A percentile compares a stretch with the other conserved stretches of the same genome.
Conservation (phyloP, 2,113 vertebrate genomes). For the Amphiprion ocellaris region DNA sequence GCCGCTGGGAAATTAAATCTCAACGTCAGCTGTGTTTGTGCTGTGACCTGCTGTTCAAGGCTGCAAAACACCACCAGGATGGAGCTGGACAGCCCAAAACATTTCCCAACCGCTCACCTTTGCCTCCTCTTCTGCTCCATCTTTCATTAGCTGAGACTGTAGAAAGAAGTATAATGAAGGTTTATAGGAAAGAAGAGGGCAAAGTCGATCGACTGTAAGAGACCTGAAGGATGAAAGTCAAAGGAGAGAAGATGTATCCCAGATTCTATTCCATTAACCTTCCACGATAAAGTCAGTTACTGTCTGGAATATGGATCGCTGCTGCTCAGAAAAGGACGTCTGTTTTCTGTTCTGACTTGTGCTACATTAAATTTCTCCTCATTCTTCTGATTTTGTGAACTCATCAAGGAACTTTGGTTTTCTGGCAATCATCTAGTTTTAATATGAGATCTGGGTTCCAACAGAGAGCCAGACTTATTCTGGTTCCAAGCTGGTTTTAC, state of each 20-base stretch:
- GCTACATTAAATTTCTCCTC: too few species aligned
- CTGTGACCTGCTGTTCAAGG: slow-evolving; percentile 25
- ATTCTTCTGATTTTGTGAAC: too few species aligned
- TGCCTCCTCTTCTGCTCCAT: not conserved
- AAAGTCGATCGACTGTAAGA: not conserved
- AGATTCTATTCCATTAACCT: not conserved
- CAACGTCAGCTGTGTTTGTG: not conserved
- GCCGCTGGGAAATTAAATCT: slow-evolving; percentile 38
- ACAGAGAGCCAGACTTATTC: too few species aligned
- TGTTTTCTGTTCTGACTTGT: too few species aligned
- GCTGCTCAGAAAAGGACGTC: too few species aligned
- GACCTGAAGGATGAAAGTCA: slow-evolving; percentile 16
- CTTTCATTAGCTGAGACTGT: slow-evolving; percentile 17
- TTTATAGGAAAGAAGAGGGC: not conserved
- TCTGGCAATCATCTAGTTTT: too few species aligned
- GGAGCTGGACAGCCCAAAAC: slow-evolving; percentile 15
- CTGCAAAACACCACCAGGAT: slow-evolving; percentile 20
- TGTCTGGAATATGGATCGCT: not conserved
- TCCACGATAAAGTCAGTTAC: not conserved
- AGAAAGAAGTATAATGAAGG: not conserved
- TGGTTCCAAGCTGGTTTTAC: too few species aligned
- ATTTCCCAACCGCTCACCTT: slow-evolving; percentile 17
- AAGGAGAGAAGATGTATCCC: not conserved
- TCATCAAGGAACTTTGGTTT: too few species aligned
- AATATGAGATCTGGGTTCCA: too few species aligned